These are phyloP conservation scores for Paratrypauchen microcephalus DNA, from an alignment of 2,797 vertebrate species.

Conservation along the genomic window DNA sequence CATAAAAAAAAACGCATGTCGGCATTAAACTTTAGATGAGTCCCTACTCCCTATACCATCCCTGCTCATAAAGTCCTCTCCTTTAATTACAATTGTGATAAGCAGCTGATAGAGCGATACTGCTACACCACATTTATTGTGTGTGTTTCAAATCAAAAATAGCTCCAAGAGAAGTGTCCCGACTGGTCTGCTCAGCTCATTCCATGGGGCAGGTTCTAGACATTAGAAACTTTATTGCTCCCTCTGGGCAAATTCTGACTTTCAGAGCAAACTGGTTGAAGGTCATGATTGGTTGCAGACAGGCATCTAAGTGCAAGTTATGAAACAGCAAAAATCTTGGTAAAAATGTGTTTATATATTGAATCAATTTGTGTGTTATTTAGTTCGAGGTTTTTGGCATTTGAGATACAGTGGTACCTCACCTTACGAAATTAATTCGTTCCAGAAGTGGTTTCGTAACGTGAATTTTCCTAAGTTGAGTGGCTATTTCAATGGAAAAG, in stretches of 20 bases:
- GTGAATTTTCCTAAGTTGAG: too few relatives aligned
- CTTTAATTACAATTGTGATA: not conserved
- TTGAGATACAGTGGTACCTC: too few relatives aligned
- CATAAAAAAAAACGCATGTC: not conserved
- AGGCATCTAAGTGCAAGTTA: not conserved
- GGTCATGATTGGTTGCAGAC: slow-evolving; percentile 16
- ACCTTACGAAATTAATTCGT: too few relatives aligned
- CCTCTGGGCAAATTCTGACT: slow-evolving; percentile 9
- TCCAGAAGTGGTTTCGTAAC: too few relatives aligned
- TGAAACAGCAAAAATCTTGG: not conserved
- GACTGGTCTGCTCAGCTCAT: slow-evolving; percentile 8
- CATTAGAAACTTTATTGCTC: slow-evolving; percentile 12
- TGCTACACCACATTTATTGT: not conserved
- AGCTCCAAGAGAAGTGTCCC: not conserved
- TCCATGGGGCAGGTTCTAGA: slow-evolving; percentile 11
- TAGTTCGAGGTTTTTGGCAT: not conserved
- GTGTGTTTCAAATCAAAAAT: not conserved
- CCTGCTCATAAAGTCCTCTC: not conserved
- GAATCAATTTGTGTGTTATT: not conserved
- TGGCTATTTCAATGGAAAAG: too few relatives aligned
- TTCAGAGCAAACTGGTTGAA: slow-evolving; percentile 1
- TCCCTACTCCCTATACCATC: not conserved
- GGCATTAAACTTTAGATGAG: not conserved
- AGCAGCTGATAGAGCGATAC: not conserved
- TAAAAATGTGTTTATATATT: not conserved